phyloP scores from a whole-genome alignment of 2,888 invertebrate genomes.

The Eilema sororculum region DNA sequence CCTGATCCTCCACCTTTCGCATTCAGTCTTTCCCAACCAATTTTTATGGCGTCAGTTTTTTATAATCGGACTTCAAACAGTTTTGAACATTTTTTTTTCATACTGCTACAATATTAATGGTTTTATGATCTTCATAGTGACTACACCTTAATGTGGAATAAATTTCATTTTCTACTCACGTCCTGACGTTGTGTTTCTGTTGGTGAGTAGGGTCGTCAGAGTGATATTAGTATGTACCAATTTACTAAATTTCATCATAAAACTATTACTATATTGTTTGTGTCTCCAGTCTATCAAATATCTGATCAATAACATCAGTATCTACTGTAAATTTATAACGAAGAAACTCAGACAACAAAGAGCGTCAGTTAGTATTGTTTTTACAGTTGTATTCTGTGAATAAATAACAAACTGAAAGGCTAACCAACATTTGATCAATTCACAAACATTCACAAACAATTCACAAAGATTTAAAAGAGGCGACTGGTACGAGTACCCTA shows the following conservation, averaged over 20 bases:
- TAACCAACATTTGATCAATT: too few relatives aligned
- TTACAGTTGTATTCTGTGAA: background rate
- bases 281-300: background rate
- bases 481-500: background rate
- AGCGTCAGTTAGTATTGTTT: background rate
- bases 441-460: background rate
- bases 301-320: background rate
- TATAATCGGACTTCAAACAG: too few relatives aligned
- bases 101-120: background rate
- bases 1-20: too few relatives aligned
- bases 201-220: conserved; percentile 4
- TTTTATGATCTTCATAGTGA: background rate
- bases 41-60: too few relatives aligned
- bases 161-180: conserved; percentile 2
- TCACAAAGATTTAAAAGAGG: too few relatives aligned
- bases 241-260: background rate
- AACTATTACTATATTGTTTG: background rate
- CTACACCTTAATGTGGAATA: background rate
- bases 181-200: background rate
- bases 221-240: background rate
- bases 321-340: background rate
- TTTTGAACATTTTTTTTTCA: too few relatives aligned
- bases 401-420: background rate
- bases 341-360: background rate
- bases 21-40: too few relatives aligned